Evolutionary conservation across 2,797 vertebrate species (phyloP), one percentile per base, ranked within the genome.

Genomic region (Crypturellus tataupa): DNA sequence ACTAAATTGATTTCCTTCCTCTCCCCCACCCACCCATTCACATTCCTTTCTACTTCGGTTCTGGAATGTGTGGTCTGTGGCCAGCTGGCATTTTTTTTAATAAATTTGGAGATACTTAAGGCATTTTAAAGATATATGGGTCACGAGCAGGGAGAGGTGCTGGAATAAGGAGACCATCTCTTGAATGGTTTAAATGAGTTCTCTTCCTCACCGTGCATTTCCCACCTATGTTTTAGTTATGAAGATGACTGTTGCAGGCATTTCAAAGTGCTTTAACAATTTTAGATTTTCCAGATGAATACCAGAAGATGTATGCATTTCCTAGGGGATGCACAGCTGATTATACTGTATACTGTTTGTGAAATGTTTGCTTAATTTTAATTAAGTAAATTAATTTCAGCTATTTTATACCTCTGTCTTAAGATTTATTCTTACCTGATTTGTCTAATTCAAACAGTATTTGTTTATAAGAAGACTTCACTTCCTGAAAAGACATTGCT

Each of bases 41-140:
- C 95, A 97, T 96, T 96, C 94, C 95, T 97, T 94, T 97, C 94
- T 94, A 96, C 93, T 96, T 96, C 92, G 85, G 91, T 92, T 95
- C 93, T 95, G 93, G 93, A 95, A 95, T 96, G 94, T 91, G 93
- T 96, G 96, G 94, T 96, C 95, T 96, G 91, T 95, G 94, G 96
- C 93, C 92, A 95, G 93, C 72, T 94, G 92, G 95, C 82, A 89
- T 63, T 33, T 87, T 33, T 75, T 79, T 62, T 75, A 90, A 92
- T 58, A 88, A 90, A 90, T 90, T 91, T 78, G 65, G 90, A 59
- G 79, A 75, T 94, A 95, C 87, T 95, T 92, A 92, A 83, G 70
- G 46, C 39, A 59, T 92, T 91, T 95, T 92, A 92, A 95, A 95
- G 49, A 92, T 67, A 87, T 81, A 47, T 63, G 79, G 69, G 76